Evolutionary conservation across 2,888 invertebrate species (phyloP).

Genomic region (Trisateles emortualis): DNA sequence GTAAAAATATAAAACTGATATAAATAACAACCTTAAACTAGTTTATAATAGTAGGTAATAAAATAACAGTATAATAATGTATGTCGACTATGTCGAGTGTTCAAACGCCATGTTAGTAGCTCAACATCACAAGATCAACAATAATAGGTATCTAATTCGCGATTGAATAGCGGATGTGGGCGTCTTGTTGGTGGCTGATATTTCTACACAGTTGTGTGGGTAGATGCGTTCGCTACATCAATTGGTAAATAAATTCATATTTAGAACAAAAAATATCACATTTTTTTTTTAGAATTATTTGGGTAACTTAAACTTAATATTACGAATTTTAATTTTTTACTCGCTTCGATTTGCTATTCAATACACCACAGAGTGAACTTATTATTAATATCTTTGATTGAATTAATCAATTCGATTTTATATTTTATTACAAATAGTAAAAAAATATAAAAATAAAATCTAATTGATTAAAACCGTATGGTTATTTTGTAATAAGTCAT

Average conservation of each 20-base stretch:
- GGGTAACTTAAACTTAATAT: too few species aligned
- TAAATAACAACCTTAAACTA: background rate
- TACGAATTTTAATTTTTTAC: too few species aligned
- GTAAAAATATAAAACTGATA: too few species aligned
- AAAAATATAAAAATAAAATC: too few species aligned
- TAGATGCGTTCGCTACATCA: conserved; percentile 7
- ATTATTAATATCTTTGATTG: too few species aligned
- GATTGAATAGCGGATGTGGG: conserved; percentile 24
- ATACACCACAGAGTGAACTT: too few species aligned
- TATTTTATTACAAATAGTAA: too few species aligned
- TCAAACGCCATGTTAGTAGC: conserved; percentile 11
- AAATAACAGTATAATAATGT: conserved; percentile 5
- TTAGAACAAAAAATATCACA: background rate
- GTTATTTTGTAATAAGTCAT: too few species aligned
- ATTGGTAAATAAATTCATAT: background rate
- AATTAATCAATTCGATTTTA: too few species aligned
- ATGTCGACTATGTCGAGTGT: conserved; percentile 13
- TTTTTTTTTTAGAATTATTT: too few species aligned
- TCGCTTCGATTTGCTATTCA: too few species aligned
- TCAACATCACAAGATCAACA: conserved; percentile 12
- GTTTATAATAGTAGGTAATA: background rate
- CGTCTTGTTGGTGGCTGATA: conserved; percentile 20
- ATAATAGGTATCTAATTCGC: conserved; percentile 11
- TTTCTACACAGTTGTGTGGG: conserved; percentile 17
- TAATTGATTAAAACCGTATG: too few species aligned